phyloP scores from a whole-genome alignment of 2,888 invertebrate species.

The Orthosia cruda region DNA sequence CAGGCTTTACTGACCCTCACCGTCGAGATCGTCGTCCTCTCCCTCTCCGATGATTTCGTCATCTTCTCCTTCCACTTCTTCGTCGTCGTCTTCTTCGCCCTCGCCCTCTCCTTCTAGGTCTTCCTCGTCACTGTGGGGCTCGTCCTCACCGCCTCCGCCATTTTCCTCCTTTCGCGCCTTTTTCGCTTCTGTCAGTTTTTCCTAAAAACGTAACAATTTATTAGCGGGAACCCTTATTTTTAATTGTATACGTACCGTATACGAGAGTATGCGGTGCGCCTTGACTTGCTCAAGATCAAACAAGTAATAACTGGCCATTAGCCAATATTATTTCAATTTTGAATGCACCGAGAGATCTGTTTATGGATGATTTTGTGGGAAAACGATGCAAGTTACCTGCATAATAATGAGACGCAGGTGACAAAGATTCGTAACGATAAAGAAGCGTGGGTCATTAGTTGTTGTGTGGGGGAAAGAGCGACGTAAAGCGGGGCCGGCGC shows the following conservation, averaged over 20 bases:
- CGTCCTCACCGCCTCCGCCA: slow-evolving; percentile 93
- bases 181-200: slow-evolving; percentile 94
- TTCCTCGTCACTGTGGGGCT: slow-evolving; percentile 93
- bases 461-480: slow-evolving; percentile 84
- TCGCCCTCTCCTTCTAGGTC: slow-evolving; percentile 93
- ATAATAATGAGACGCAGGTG: slow-evolving; percentile 87
- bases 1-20: slow-evolving; percentile 77
- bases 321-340: slow-evolving; percentile 79
- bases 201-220: slow-evolving; percentile 86
- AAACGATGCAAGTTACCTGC: slow-evolving; percentile 76
- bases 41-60: slow-evolving; percentile 92
- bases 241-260: slow-evolving; percentile 72
- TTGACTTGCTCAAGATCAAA: slow-evolving; percentile 77
- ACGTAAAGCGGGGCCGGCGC: slow-evolving; percentile 83
- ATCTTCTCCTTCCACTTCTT: slow-evolving; percentile 93
- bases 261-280: slow-evolving; percentile 65
- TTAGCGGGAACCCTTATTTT: slow-evolving; percentile 54
- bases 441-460: slow-evolving; percentile 89
- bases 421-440: slow-evolving; percentile 88
- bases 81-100: slow-evolving; percentile 92
- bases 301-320: slow-evolving; percentile 81
- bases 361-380: slow-evolving; percentile 74
- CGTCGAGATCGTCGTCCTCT: slow-evolving; percentile 93
- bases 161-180: slow-evolving; percentile 96
- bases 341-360: slow-evolving; percentile 70